These are phyloP conservation scores for Telmatochromis brichardi DNA, from an alignment of 2,113 vertebrate genomes.

Conservation along the genomic window DNA sequence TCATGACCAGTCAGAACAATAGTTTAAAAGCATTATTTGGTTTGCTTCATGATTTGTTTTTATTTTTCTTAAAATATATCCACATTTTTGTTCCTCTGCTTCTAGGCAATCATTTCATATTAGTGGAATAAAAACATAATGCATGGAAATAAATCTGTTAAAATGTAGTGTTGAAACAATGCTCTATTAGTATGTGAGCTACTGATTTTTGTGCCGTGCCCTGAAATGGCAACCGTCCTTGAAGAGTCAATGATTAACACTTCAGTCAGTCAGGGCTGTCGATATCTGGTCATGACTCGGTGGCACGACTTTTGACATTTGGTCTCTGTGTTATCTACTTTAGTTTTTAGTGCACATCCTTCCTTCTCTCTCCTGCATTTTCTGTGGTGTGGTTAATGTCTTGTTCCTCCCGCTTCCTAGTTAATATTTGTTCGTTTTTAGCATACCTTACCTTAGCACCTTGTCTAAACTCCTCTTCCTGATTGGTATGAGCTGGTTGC, in stretches of 20 bases:
- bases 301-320: slow-evolving; percentile 4
- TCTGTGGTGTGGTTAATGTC: neutral
- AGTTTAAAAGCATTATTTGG: neutral
- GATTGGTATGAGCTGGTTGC: neutral
- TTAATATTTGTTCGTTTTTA: neutral
- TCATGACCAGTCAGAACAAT: neutral
- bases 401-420: neutral
- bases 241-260: slow-evolving; percentile 39
- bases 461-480: neutral
- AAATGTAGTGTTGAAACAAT: neutral
- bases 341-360: neutral
- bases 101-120: neutral
- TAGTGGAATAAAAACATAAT: neutral
- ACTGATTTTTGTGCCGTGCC: slow-evolving; percentile 8
- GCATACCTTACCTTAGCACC: neutral
- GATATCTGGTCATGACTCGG: neutral
- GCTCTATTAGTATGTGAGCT: neutral
- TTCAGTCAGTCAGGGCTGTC: slow-evolving; percentile 17
- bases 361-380: neutral
- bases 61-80: neutral
- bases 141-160: neutral
- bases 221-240: slow-evolving; percentile 9
- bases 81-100: neutral
- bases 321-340: neutral
- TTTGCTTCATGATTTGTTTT: neutral